Evolutionary conservation across 2,888 invertebrate species (phyloP).

Genomic region (Amorpha juglandis): DNA sequence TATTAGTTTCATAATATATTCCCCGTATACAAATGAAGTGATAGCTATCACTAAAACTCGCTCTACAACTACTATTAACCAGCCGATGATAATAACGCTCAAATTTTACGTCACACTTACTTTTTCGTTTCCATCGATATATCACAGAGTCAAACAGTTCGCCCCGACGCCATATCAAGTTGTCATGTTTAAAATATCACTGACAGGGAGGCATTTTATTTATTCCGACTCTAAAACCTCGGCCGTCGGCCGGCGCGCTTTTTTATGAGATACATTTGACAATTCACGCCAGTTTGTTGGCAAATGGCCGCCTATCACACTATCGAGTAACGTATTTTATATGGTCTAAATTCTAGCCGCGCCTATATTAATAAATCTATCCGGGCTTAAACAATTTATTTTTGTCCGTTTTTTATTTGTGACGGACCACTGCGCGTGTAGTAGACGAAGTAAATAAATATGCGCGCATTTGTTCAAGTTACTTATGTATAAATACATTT

Average conservation of each 20-base stretch:
- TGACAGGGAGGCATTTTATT: constrained; percentile 56
- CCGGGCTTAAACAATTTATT: constrained; percentile 24
- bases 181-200: constrained; percentile 59
- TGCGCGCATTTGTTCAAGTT: not conserved
- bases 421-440: constrained; percentile 12
- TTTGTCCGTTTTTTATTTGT: constrained; percentile 19
- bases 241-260: constrained; percentile 40
- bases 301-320: constrained; percentile 46
- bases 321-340: constrained; percentile 33
- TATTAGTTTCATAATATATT: too few relatives aligned
- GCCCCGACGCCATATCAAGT: constrained; percentile 41
- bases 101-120: constrained; percentile 1
- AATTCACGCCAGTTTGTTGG: constrained; percentile 61
- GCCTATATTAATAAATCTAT: constrained; percentile 28
- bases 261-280: constrained; percentile 58
- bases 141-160: constrained; percentile 29
- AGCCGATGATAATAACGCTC: not conserved
- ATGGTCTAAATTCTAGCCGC: constrained; percentile 27
- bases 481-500: not conserved
- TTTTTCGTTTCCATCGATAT: constrained; percentile 28
- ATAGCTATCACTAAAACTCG: too few relatives aligned
- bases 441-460: constrained; percentile 14
- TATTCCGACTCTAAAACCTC: constrained; percentile 55
- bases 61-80: not conserved
- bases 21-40: too few relatives aligned